Percentiles rank a stretch among this genome's conserved stretches.
Conservation (phyloP, 2,113 vertebrate genomes). For the Gambusia holbrooki region DNA sequence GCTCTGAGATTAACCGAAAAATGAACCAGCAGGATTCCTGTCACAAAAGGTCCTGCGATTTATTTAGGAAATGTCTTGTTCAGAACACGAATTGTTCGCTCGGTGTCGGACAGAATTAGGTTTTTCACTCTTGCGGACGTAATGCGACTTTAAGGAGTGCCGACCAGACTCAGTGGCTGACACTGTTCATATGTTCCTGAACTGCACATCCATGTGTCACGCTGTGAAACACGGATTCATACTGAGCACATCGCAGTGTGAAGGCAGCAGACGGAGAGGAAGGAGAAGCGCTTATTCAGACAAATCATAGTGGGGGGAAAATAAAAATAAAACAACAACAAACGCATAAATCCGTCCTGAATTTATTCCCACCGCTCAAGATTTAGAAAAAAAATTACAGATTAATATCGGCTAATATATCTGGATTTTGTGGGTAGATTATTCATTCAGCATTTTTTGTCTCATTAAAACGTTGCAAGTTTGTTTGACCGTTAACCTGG, state of each 20-base stretch:
- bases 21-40: no score
- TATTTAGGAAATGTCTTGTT: no score
- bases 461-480: no score
- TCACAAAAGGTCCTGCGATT: no score
- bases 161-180: not conserved
- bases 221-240: slow-evolving; percentile 3
- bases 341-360: not conserved
- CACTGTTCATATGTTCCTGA: not conserved
- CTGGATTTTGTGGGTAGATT: not conserved
- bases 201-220: not conserved
- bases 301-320: not conserved
- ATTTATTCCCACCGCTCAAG: not conserved
- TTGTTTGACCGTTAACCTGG: no score
- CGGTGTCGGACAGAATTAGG: not conserved
- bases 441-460: not conserved
- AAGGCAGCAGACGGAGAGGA: not conserved
- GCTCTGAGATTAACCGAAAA: no score
- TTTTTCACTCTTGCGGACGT: not conserved
- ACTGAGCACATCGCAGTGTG: not conserved
- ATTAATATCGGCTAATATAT: not conserved
- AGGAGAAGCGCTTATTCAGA: not conserved
- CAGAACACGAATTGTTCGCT: no score
- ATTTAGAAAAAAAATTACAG: not conserved
- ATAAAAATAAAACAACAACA: no score
- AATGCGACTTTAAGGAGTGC: not conserved